Percentiles rank a stretch among this genome's conserved stretches.
phyloP scores from a whole-genome alignment of 2,888 invertebrate species.

The Harpalus rubripes region DNA sequence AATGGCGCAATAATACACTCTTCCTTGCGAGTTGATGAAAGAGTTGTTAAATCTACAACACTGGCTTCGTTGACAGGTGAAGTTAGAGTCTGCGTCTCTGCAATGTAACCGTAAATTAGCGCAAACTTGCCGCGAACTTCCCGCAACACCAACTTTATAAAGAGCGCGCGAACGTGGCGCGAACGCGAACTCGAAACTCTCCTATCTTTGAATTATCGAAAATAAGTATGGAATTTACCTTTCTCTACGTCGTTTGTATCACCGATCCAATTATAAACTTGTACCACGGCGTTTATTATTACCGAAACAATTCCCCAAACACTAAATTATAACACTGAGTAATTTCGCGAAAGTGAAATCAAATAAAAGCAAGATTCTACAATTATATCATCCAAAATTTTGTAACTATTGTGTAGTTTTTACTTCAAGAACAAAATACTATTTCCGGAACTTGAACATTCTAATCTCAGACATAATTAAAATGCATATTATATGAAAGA shows the following conservation, averaged over 20 bases:
- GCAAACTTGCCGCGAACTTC: conserved; percentile 28
- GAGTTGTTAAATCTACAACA: conserved; percentile 51
- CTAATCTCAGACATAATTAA: too few relatives aligned
- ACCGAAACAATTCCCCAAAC: not conserved
- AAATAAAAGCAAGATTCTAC: not conserved
- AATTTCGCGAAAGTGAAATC: not conserved
- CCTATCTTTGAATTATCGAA: conserved; percentile 49
- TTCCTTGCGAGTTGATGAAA: conserved; percentile 5
- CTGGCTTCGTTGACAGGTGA: conserved; percentile 41
- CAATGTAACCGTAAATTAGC: conserved; percentile 32
- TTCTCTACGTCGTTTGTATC: conserved; percentile 32
- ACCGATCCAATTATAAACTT: conserved; percentile 12
- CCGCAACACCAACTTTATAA: conserved; percentile 1
- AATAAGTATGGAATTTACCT: conserved; percentile 46
- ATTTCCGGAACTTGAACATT: too few relatives aligned
- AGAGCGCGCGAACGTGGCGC: conserved; percentile 3
- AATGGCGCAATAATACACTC: not conserved
- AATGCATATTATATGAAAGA: too few relatives aligned
- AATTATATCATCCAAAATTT: not conserved
- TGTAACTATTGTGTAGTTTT: too few relatives aligned
- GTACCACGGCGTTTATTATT: not conserved
- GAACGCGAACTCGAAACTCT: conserved; percentile 16
- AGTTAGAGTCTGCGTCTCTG: conserved; percentile 19
- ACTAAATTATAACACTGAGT: not conserved
- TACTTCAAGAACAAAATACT: too few relatives aligned